Conservation (phyloP, 2,797 vertebrate genomes). For the Notolepis coatsorum region DNA sequence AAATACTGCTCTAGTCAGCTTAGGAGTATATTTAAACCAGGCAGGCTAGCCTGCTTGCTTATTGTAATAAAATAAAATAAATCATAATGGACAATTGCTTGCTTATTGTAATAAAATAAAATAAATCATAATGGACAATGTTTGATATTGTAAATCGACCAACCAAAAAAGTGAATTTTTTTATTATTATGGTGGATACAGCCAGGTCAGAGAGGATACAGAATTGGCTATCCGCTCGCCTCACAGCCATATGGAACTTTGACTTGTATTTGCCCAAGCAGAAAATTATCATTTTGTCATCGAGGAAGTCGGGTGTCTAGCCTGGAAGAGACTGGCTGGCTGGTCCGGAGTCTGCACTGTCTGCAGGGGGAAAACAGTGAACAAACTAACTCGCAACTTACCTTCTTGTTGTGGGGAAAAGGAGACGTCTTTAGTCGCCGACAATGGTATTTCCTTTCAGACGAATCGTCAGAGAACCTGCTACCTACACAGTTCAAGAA, state of each 20-base stretch:
- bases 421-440: conserved; percentile 8
- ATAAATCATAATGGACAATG: too few species aligned
- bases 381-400: conserved; percentile 11
- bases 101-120: not conserved
- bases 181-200: too few species aligned
- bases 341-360: too few species aligned
- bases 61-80: not conserved
- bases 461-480: too few species aligned
- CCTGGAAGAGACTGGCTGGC: not conserved
- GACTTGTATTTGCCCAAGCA: not conserved
- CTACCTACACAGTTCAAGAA: too few species aligned
- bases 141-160: too few species aligned
- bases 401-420: conserved; percentile 16
- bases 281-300: not conserved
- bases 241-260: not conserved
- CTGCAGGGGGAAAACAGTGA: not conserved
- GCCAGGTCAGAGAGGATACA: not conserved
- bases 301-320: not conserved
- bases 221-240: not conserved
- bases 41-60: too few species aligned
- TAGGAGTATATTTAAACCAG: not conserved
- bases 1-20: not conserved
- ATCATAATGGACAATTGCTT: too few species aligned
- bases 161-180: too few species aligned
- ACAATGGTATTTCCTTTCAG: not conserved